Evolutionary conservation across 1,140 invertebrate genomes (phyloP).

Genomic region (Drosophila pachea): DNA sequence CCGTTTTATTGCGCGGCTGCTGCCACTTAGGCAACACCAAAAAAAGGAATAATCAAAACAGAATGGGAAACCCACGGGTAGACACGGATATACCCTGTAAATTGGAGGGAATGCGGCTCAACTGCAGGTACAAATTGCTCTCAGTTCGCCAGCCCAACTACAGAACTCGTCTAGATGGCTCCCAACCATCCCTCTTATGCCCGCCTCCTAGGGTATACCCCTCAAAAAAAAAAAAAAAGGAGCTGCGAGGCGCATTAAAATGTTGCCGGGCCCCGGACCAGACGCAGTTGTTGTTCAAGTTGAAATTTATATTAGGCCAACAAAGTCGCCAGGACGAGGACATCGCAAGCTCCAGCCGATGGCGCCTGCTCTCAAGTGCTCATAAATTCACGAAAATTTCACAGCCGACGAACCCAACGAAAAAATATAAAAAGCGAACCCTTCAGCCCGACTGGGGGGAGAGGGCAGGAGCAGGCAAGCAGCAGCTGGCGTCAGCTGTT

Average conservation of each 20-base stretch:
- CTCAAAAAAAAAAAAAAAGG: conserved; percentile 32
- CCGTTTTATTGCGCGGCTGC: conserved; percentile 68
- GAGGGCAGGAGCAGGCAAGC: background rate
- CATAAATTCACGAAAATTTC: conserved; percentile 76
- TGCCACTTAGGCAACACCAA: conserved; percentile 48
- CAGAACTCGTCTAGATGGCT: too few species aligned
- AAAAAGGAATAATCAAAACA: conserved; percentile 19
- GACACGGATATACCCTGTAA: background rate
- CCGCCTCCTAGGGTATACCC: background rate
- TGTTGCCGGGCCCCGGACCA: conserved; percentile 46
- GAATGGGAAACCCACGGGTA: too few species aligned
- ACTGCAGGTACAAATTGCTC: background rate
- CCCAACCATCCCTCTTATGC: too few species aligned
- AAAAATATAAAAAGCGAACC: conserved; percentile 36
- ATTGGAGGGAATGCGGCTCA: background rate
- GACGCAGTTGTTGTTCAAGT: conserved; percentile 59
- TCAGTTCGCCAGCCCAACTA: background rate
- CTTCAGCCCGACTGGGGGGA: conserved; percentile 11
- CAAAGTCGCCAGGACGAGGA: conserved; percentile 56
- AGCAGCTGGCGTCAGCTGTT: conserved; percentile 63
- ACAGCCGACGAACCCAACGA: conserved; percentile 66
- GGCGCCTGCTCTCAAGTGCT: conserved; percentile 75
- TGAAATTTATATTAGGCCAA: conserved; percentile 76
- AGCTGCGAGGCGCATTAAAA: conserved; percentile 67
- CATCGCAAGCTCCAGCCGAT: conserved; percentile 49